Conservation (phyloP, 2,888 invertebrate genomes). For the Habroteleia sp. region DNA sequence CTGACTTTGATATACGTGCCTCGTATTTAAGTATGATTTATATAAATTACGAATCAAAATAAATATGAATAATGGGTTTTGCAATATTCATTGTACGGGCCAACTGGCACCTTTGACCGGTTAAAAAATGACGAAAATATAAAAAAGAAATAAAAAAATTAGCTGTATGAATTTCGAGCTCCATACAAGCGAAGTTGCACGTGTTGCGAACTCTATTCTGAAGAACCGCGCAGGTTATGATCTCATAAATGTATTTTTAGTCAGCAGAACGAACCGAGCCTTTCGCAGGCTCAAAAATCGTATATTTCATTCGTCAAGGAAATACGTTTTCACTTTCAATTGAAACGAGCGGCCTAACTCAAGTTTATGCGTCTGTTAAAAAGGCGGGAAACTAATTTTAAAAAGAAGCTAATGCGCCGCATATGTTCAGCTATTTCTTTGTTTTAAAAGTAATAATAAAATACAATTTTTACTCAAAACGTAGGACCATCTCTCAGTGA, state of each 20-base stretch:
- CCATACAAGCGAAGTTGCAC: constrained; percentile 13
- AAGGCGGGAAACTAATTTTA: constrained; percentile 5
- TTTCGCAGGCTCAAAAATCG: constrained; percentile 65
- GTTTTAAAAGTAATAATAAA: no score
- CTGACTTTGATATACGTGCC: constrained; percentile 15
- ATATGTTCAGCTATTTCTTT: no score
- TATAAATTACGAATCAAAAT: constrained; percentile 21
- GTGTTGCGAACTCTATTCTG: constrained; percentile 42
- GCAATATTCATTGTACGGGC: constrained; percentile 25
- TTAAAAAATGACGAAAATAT: no score
- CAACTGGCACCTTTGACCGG: constrained; percentile 27
- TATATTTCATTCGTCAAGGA: constrained; percentile 32
- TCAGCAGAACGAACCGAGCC: constrained; percentile 47
- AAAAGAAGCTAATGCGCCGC: no score
- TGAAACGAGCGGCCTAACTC: neutral
- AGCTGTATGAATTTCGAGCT: constrained; percentile 10
- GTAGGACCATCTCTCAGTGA: no score
- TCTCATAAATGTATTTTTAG: constrained; percentile 78
- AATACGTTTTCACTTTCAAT: constrained; percentile 10
- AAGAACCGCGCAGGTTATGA: constrained; percentile 69
- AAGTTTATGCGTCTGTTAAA: no score
- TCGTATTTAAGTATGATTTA: constrained; percentile 38
- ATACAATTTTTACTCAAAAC: no score
- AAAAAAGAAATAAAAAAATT: no score
- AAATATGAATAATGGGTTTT: constrained; percentile 40